Base-by-base conservation (phyloP, 2,113 vertebrate genomes). In the Caracal caracal region DNA sequence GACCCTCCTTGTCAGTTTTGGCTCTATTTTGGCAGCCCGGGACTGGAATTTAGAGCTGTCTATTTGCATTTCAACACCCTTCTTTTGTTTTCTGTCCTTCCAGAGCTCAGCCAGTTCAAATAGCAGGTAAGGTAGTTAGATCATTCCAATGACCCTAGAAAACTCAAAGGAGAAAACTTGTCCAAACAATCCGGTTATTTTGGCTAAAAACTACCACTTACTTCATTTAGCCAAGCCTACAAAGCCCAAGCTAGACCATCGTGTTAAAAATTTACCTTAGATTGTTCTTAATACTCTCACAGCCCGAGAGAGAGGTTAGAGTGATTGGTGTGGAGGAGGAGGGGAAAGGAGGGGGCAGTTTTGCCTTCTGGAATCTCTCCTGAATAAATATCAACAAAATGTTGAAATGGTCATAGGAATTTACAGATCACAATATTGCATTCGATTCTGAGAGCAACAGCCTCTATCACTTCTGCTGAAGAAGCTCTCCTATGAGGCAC, bases 21-120 rank as follows among this genome's bases (percentile, higher is more conserved):
- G 59, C 78, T 88, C 86, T 19, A 24, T 22, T 73, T n/a, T 80
- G 28, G 73, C 59, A 61, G 47, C 37, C 61, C 0, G 71, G 61
- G 68, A 51, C 90, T 82, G 81, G 86, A 88, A 84, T 88, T 47
- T 22, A 3, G 65, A 73, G 63, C 22, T 56, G 6, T 87, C 79
- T 93, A 83, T 96, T 90, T 94, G 86, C 95, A 93, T 96, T 95
- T 93, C 85, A 76, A 93, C 91, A 80, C 43, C 78, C 24, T 83
- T 80, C 86, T 88, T 82, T 91, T 92, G 91, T 96, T 90, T 87
- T 81, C 53, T 4, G 79, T 35, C 61, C 49, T 73, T 51, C 47
- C 66, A 68, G 71, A 53, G 47, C 13, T 71, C 71, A 33, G 12
- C 81, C 95, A 75, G 65, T 93, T 66, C 88, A 73, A 78, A 89